Percentiles rank a stretch among this genome's conserved stretches.
phyloP scores from a whole-genome alignment of 2,113 vertebrate species.

The Podiceps cristatus region DNA sequence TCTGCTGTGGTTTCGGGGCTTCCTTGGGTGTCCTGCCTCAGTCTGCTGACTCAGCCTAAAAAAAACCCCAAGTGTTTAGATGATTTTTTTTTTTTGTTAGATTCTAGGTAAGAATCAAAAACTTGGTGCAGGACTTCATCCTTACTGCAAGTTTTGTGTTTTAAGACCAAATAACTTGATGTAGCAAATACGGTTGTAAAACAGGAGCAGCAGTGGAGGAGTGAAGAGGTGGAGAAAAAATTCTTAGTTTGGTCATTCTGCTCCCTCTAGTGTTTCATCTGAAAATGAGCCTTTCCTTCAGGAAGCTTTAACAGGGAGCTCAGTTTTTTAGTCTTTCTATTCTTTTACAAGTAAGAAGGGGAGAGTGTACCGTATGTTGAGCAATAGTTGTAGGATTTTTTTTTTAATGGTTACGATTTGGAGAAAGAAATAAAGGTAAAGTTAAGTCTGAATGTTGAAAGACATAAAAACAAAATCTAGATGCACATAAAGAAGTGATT shows the following conservation, averaged over 20 bases:
- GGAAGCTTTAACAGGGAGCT: rapidly evolving
- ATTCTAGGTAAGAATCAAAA: background rate
- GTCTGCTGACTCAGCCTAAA: background rate
- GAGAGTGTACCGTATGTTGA: rapidly evolving
- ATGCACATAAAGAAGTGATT: background rate
- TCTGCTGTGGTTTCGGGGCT: background rate
- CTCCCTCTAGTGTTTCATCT: background rate
- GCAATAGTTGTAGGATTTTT: background rate
- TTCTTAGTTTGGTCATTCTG: background rate
- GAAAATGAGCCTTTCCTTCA: background rate
- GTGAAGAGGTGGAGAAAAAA: too few relatives aligned
- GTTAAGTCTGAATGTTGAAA: background rate
- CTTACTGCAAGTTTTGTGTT: background rate
- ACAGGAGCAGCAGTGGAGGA: rapidly evolving
- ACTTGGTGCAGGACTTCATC: background rate
- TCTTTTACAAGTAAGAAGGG: background rate
- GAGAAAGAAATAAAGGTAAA: background rate
- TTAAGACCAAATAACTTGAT: background rate
- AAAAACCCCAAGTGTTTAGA: background rate
- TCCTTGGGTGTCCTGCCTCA: background rate
- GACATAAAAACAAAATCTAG: background rate
- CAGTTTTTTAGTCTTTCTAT: background rate
- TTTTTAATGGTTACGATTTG: rapidly evolving
- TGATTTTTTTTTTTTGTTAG: background rate
- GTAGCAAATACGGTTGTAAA: rapidly evolving